Conservation (phyloP, 2,113 vertebrate genomes). For the Nothobranchius furzeri region DNA sequence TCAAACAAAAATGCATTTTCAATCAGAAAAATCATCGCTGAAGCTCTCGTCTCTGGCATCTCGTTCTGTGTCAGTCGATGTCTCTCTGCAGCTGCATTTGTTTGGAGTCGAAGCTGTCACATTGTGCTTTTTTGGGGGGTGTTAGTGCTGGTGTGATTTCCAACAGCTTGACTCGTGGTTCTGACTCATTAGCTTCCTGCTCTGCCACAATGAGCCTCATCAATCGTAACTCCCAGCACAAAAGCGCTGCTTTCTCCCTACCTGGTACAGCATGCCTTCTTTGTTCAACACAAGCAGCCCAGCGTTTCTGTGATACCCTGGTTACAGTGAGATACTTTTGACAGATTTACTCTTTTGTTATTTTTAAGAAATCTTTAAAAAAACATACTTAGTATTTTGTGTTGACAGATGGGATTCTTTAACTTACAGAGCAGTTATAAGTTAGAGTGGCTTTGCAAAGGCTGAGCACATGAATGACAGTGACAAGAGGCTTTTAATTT, state of each 20-base stretch:
- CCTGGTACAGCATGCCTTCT: constrained; percentile 38
- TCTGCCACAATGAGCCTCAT: constrained; percentile 69
- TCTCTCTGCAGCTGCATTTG: constrained; percentile 47
- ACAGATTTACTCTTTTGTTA: background rate
- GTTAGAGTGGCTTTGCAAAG: background rate
- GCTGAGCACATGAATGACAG: background rate
- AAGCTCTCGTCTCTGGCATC: constrained; percentile 20
- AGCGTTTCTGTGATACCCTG: background rate
- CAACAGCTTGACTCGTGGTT: constrained; percentile 79
- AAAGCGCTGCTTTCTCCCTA: constrained; percentile 52
- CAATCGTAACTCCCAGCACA: constrained; percentile 61
- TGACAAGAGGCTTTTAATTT: background rate
- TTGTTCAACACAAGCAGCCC: constrained; percentile 10
- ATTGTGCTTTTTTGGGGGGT: constrained; percentile 28
- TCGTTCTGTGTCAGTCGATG: constrained; percentile 27
- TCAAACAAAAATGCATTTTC: constrained; percentile 6
- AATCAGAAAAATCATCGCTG: constrained; percentile 17
- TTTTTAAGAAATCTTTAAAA: background rate
- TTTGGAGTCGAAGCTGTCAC: constrained; percentile 48
- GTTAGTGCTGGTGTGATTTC: constrained; percentile 55
- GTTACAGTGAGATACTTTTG: constrained; percentile 4
- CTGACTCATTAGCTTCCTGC: constrained; percentile 79
- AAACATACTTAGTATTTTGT: background rate
- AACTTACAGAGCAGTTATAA: background rate
- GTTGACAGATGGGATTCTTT: background rate